Conservation (phyloP, 2,113 vertebrate genomes). For the Panthera tigris region DNA sequence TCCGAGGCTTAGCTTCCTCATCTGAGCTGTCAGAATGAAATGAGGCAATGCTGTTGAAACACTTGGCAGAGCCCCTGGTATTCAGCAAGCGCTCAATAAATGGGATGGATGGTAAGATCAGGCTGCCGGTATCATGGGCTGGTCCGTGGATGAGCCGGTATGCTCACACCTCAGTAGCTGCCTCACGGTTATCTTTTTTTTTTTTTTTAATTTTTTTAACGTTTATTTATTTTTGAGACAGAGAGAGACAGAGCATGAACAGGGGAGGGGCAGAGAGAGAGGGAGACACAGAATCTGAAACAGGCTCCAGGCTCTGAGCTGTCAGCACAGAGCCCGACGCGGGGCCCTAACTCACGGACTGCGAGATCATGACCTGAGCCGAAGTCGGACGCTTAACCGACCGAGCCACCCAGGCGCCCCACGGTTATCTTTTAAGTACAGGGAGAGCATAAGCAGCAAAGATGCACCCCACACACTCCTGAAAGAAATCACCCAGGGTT, state of each 20-base stretch:
- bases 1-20: slow-evolving; percentile 28
- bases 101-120: background rate
- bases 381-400: too few relatives aligned
- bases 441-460: background rate
- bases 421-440: slow-evolving; percentile 16
- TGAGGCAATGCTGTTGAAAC: slow-evolving; percentile 38
- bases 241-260: too few relatives aligned
- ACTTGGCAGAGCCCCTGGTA: background rate
- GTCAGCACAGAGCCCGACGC: too few relatives aligned
- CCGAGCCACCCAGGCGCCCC: too few relatives aligned
- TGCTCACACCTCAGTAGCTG: background rate
- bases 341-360: too few relatives aligned
- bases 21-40: slow-evolving; percentile 46
- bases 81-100: slow-evolving; percentile 59
- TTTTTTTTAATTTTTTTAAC: too few relatives aligned
- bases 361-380: too few relatives aligned
- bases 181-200: background rate
- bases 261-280: too few relatives aligned
- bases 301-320: too few relatives aligned
- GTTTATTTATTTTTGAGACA: too few relatives aligned
- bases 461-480: background rate
- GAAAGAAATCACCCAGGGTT: background rate
- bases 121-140: background rate
- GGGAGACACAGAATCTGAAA: too few relatives aligned
- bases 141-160: background rate